Evolutionary conservation across 2,113 vertebrate species (phyloP).

Genomic region (Xenotilapia flavipinnis): DNA sequence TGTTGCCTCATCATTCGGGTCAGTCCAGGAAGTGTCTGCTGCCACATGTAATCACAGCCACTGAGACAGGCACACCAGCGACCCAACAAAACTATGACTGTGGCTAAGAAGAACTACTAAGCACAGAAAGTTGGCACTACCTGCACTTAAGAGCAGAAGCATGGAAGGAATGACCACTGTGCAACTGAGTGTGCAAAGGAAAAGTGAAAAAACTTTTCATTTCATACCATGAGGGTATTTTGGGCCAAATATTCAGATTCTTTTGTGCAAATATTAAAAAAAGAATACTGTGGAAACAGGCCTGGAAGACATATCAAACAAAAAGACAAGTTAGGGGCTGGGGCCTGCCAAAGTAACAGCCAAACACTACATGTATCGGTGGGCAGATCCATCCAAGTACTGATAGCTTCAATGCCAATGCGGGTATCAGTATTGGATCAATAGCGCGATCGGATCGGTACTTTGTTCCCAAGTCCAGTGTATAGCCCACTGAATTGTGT

Average conservation of each 20-base stretch:
- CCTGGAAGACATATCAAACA: background rate
- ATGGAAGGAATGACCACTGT: background rate
- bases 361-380: background rate
- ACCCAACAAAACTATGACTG: background rate
- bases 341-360: background rate
- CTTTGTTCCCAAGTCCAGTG: background rate
- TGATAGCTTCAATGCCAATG: background rate
- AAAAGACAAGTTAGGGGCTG: background rate
- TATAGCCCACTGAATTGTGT: background rate
- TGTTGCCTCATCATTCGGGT: background rate
- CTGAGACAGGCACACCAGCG: background rate
- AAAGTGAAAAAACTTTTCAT: background rate
- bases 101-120: background rate
- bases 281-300: background rate
- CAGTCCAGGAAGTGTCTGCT: background rate
- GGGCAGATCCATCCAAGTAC: background rate
- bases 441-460: rapidly evolving
- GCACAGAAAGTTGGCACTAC: background rate
- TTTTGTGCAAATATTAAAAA: background rate
- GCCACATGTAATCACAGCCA: background rate
- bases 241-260: background rate
- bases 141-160: background rate
- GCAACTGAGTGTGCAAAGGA: background rate
- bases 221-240: background rate
- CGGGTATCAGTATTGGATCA: background rate